A percentile compares a stretch with the other conserved stretches of the same genome.
Conservation (phyloP, 1,140 invertebrate genomes). For the Ceratina australensis region DNA sequence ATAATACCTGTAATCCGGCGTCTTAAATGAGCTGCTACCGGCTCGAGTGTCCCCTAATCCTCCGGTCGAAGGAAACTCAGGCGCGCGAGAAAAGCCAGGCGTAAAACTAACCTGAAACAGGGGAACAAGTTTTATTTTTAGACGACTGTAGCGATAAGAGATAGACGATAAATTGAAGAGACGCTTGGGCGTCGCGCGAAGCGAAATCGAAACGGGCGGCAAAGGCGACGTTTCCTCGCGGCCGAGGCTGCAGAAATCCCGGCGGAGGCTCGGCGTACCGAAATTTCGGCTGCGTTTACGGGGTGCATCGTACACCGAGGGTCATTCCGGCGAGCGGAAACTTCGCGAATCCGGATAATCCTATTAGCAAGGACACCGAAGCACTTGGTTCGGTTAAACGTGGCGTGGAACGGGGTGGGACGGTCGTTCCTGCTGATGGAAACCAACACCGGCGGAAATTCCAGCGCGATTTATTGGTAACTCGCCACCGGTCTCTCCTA, state of each 20-base stretch:
- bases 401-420: constrained; percentile 42
- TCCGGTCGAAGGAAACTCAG: neutral
- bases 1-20: constrained; percentile 4
- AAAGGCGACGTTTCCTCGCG: constrained; percentile 5
- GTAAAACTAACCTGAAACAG: no score
- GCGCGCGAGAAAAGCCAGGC: neutral
- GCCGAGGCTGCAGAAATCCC: constrained; percentile 44
- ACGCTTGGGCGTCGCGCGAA: no score
- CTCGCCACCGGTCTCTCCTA: neutral
- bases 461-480: constrained; percentile 39
- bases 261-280: constrained; percentile 7
- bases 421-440: constrained; percentile 54
- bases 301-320: constrained; percentile 28
- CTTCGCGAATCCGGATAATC: constrained; percentile 64
- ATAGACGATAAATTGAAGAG: no score
- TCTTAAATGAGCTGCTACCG: neutral
- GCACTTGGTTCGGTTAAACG: constrained; percentile 56
- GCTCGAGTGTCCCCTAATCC: neutral
- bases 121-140: no score
- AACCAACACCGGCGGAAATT: constrained; percentile 48
- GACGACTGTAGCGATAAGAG: no score
- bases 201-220: constrained; percentile 35
- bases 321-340: constrained; percentile 49
- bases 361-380: constrained; percentile 63
- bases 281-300: constrained; percentile 59